Percentiles rank a stretch among this genome's conserved stretches.
Evolutionary conservation across 2,888 invertebrate genomes (phyloP).

Genomic region (Globia sparganii): DNA sequence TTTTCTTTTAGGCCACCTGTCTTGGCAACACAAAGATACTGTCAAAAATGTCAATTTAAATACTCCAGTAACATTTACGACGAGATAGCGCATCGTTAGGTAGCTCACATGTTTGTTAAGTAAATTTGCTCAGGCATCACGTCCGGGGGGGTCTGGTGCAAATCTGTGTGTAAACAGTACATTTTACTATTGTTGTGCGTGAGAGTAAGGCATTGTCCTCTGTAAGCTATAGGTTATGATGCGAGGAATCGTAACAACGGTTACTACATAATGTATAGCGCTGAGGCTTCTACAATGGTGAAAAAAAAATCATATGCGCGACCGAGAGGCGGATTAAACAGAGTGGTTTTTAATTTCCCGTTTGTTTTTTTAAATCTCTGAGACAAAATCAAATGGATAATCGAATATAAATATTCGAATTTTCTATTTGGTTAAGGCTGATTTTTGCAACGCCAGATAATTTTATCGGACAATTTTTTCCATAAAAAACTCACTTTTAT

Average conservation of each 20-base stretch:
- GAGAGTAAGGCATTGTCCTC: constrained; percentile 9
- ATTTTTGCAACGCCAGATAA: too few relatives aligned
- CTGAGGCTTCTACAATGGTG: neutral
- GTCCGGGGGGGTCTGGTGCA: constrained; percentile 56
- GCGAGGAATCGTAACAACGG: neutral
- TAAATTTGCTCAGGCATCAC: constrained; percentile 43
- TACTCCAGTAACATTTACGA: constrained; percentile 36
- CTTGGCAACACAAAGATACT: constrained; percentile 24
- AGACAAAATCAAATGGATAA: too few relatives aligned
- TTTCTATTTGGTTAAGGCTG: too few relatives aligned
- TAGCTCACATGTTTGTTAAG: constrained; percentile 37
- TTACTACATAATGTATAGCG: neutral
- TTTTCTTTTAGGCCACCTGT: constrained; percentile 23
- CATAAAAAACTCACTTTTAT: too few relatives aligned
- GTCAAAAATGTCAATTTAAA: constrained; percentile 44
- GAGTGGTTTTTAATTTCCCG: neutral
- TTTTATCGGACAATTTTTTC: too few relatives aligned
- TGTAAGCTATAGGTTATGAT: neutral
- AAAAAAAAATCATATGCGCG: neutral
- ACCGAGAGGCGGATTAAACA: too few relatives aligned
- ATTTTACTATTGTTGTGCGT: constrained; percentile 21
- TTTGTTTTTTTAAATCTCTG: too few relatives aligned
- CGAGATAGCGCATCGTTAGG: constrained; percentile 46
- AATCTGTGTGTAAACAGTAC: constrained; percentile 37
- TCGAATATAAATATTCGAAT: too few relatives aligned